A percentile compares a stretch with the other conserved stretches of the same genome.
phyloP scores from a whole-genome alignment of 2,113 vertebrate species.

The Chrysemys picta region DNA sequence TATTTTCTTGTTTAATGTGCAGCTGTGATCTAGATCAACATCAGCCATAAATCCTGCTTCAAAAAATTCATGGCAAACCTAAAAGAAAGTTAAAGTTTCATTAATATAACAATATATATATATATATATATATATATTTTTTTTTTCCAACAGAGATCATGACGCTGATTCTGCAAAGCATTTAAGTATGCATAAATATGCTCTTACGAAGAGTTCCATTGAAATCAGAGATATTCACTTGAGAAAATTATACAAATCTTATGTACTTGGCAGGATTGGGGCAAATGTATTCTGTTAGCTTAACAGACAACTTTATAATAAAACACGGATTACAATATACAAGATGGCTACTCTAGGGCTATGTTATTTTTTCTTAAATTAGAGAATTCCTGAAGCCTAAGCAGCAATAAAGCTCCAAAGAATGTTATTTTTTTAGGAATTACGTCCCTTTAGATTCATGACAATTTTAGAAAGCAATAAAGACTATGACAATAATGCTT shows the following conservation, averaged over 20 bases:
- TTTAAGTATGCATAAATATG: background rate
- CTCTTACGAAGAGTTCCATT: background rate
- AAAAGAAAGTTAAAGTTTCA: background rate
- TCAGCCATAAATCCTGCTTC: conserved; percentile 94
- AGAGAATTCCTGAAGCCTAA: background rate
- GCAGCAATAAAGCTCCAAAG: background rate
- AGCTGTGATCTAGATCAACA: conserved; percentile 90
- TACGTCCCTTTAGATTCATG: background rate
- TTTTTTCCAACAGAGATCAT: background rate
- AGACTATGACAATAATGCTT: background rate
- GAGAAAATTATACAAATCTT: background rate
- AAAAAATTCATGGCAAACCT: conserved; percentile 90
- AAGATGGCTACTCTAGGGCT: background rate
- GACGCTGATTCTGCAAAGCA: background rate
- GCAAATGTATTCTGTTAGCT: background rate
- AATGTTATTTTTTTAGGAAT: background rate
- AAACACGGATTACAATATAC: background rate
- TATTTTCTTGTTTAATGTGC: conserved; percentile 95
- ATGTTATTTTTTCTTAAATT: background rate
- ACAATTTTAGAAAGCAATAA: background rate
- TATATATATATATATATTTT: too few relatives aligned
- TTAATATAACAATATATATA: background rate
- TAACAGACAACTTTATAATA: background rate
- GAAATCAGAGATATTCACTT: background rate
- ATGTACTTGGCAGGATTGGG: background rate